A percentile compares a stretch with the other conserved stretches of the same genome.
Conservation (phyloP, 2,888 invertebrate species). For the Macrosiphum euphorbiae region DNA sequence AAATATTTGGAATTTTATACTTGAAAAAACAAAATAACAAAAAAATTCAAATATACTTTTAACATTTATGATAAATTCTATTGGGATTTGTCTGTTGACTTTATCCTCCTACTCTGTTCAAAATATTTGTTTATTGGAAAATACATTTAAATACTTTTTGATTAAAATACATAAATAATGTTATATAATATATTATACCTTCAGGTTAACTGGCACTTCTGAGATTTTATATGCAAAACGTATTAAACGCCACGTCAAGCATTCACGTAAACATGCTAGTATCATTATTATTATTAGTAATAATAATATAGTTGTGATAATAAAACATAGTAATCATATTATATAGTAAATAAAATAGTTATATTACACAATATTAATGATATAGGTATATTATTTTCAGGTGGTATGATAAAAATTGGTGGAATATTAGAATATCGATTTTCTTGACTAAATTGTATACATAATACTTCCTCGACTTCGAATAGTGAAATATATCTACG, state of each 20-base stretch:
- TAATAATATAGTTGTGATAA: not conserved
- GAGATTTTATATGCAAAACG: not conserved
- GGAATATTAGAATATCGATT: not conserved
- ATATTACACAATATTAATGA: not conserved
- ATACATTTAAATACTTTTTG: not conserved
- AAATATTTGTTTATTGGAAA: not conserved
- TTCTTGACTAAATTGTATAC: not conserved
- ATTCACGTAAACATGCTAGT: not conserved
- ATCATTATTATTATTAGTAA: not conserved
- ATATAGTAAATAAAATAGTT: not conserved
- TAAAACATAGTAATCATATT: not conserved
- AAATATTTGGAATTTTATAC: no score
- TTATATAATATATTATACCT: no score
- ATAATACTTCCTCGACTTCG: not conserved
- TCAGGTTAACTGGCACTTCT: not conserved
- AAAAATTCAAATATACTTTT: not conserved
- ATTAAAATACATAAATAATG: not conserved
- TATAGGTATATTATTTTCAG: no score
- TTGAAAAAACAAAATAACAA: not conserved
- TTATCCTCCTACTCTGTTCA: not conserved
- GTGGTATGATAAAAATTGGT: no score
- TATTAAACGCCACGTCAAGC: not conserved
- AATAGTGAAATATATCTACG: not conserved
- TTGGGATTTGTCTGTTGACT: not conserved
- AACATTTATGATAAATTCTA: not conserved